phyloP scores from a whole-genome alignment of 1,140 invertebrate species.

The Neodiprion pinetum region DNA sequence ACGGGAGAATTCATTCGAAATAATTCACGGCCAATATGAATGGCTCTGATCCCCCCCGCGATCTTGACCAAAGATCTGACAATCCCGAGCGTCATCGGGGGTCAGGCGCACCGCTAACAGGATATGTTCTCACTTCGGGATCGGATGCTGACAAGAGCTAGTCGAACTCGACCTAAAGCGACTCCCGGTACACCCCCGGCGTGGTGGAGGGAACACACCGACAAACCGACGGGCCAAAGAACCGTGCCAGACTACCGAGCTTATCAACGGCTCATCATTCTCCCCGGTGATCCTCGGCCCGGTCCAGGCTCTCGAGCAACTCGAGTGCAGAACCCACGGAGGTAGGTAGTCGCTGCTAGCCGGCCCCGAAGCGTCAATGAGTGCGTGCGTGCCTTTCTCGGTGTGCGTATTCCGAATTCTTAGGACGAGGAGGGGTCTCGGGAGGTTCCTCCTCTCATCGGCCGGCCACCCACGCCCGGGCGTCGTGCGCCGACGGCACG shows the following conservation, averaged over 20 bases:
- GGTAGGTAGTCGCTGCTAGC: not conserved
- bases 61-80: slow-evolving; percentile 38
- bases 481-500: slow-evolving; percentile 28
- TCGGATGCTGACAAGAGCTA: slow-evolving; percentile 33
- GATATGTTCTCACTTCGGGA: slow-evolving; percentile 45
- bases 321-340: not conserved
- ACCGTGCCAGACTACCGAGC: slow-evolving; percentile 43
- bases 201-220: slow-evolving; percentile 27
- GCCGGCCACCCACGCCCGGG: slow-evolving; percentile 41
- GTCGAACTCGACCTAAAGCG: slow-evolving; percentile 22
- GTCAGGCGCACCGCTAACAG: slow-evolving; percentile 40
- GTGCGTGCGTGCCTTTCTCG: not conserved
- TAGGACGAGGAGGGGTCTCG: slow-evolving; percentile 41
- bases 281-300: slow-evolving; percentile 26
- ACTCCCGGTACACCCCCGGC: not conserved
- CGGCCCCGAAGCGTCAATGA: not conserved
- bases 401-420: slow-evolving; percentile 9
- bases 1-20: not conserved
- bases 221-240: slow-evolving; percentile 36
- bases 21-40: slow-evolving; percentile 2
- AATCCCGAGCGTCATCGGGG: slow-evolving; percentile 37
- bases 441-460: slow-evolving; percentile 52
- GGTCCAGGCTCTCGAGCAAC: slow-evolving; percentile 14
- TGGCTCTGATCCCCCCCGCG: not conserved
- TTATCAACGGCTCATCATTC: slow-evolving; percentile 57